Conservation (phyloP, 1,140 invertebrate genomes). For the Drosophila pachea region DNA sequence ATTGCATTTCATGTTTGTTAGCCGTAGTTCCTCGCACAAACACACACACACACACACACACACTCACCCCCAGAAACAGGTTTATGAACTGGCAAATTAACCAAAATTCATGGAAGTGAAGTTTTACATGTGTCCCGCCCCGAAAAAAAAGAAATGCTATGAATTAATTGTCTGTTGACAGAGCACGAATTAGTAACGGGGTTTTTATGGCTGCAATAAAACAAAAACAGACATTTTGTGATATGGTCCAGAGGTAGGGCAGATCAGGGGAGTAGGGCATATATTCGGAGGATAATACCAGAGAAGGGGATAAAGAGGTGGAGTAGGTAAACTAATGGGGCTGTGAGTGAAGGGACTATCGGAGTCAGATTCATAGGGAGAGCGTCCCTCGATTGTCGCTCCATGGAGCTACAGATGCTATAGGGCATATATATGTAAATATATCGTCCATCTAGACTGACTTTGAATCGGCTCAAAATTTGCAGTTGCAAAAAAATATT, state of each 20-base stretch:
- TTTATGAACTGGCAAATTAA: slow-evolving; percentile 18
- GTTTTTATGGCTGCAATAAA: not conserved
- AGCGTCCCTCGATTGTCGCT: too few relatives aligned
- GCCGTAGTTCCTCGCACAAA: not conserved
- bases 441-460: too few relatives aligned
- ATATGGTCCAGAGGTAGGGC: not conserved
- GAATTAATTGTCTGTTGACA: slow-evolving; percentile 36
- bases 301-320: too few relatives aligned
- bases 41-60: slow-evolving; percentile 9
- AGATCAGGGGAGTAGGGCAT: not conserved
- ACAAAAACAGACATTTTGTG: not conserved
- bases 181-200: not conserved
- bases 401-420: too few relatives aligned
- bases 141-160: slow-evolving; percentile 26
- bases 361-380: too few relatives aligned
- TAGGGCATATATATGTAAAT: too few relatives aligned
- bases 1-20: slow-evolving; percentile 52
- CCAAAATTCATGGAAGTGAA: slow-evolving; percentile 36
- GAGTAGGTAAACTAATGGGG: too few relatives aligned
- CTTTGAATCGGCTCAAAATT: too few relatives aligned
- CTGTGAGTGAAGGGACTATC: too few relatives aligned
- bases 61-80: not conserved
- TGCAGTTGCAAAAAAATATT: too few relatives aligned
- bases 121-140: slow-evolving; percentile 35
- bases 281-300: too few relatives aligned